phyloP scores from a whole-genome alignment of 2,113 vertebrate genomes.

The Charadrius vociferus region DNA sequence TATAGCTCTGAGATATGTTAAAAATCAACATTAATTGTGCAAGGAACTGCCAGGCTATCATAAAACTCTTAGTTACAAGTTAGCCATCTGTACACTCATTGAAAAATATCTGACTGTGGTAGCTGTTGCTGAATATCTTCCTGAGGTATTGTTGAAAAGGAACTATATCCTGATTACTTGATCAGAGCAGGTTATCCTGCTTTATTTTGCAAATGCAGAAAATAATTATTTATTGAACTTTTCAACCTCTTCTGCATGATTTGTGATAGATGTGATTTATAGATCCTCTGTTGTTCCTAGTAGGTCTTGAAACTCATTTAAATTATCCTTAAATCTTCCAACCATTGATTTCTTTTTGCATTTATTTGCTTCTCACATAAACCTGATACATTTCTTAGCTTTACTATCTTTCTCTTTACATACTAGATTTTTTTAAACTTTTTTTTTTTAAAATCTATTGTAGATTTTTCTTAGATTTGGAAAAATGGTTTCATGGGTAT shows the following conservation, averaged over 20 bases:
- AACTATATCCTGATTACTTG: background rate
- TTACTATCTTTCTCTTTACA: background rate
- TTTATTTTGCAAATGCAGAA: slow-evolving; percentile 26
- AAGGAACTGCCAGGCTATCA: background rate
- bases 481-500: background rate
- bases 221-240: slow-evolving; percentile 60
- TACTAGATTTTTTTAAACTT: background rate
- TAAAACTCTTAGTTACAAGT: background rate
- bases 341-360: background rate
- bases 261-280: background rate
- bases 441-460: background rate
- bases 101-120: background rate
- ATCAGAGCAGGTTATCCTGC: background rate
- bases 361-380: background rate
- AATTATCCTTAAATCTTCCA: slow-evolving; percentile 9
- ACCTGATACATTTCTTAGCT: background rate
- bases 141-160: background rate
- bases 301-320: slow-evolving; percentile 23
- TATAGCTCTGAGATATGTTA: background rate
- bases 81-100: background rate
- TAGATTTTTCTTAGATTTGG: background rate
- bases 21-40: background rate
- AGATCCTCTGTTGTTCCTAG: slow-evolving; percentile 5
- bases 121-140: background rate
- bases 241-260: slow-evolving; percentile 25